A percentile compares a stretch with the other conserved stretches of the same genome.
These are phyloP conservation scores for Pungitius pungitius DNA, from an alignment of 2,113 vertebrate species.

Conservation along the genomic window DNA sequence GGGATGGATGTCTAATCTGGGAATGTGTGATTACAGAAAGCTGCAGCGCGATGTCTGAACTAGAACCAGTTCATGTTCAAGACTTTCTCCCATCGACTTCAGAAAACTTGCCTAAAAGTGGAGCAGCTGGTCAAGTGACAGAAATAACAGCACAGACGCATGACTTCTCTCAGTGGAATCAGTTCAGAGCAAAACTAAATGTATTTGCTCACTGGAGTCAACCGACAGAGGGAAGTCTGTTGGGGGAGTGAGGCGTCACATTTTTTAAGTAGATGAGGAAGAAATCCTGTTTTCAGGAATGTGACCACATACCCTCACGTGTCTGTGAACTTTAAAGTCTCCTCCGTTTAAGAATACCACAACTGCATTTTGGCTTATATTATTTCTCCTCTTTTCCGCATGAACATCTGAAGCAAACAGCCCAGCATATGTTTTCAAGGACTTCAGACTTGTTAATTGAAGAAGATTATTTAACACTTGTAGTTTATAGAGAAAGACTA, in stretches of 20 bases:
- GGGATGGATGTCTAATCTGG: conserved; percentile 13
- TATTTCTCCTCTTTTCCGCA: neutral
- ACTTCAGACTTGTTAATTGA: neutral
- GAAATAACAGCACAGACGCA: conserved; percentile 13
- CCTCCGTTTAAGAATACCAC: neutral
- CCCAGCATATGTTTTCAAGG: neutral
- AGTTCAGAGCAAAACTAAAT: conserved; percentile 11
- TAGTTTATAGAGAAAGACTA: too few species aligned
- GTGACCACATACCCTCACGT: neutral
- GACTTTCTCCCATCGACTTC: neutral
- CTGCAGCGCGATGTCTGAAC: neutral
- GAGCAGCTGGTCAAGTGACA: conserved; percentile 5
- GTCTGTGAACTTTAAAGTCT: neutral
- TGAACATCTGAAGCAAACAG: conserved; percentile 9
- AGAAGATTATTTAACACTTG: too few species aligned
- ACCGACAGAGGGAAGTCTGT: neutral
- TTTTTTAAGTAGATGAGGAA: neutral
- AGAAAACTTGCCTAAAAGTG: neutral
- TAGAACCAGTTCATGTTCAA: conserved; percentile 3
- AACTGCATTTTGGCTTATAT: neutral
- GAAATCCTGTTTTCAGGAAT: conserved; percentile 1
- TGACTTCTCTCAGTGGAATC: neutral
- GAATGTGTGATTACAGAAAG: conserved; percentile 25
- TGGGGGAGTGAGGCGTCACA: neutral
- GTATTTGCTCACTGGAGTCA: neutral